Evolutionary conservation across 2,797 vertebrate species (phyloP).

Genomic region (Lepidocolaptes lacrymiger): DNA sequence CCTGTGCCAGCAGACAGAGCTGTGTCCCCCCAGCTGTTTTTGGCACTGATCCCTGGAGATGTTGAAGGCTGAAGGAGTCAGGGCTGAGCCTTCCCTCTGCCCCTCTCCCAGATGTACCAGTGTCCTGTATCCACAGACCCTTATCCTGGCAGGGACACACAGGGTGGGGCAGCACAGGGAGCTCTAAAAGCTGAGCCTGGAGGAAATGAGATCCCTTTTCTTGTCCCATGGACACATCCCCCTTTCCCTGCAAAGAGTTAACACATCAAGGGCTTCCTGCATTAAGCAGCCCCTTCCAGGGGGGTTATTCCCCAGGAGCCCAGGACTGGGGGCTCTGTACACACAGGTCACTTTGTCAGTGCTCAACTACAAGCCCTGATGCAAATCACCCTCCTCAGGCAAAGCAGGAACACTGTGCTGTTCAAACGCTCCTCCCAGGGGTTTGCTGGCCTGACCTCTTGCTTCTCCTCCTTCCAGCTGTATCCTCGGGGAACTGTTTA

Average conservation of each 20-base stretch:
- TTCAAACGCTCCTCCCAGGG: constrained; percentile 15
- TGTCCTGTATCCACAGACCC: neutral
- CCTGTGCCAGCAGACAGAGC: neutral
- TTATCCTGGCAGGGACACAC: neutral
- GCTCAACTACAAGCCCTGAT: constrained; percentile 52
- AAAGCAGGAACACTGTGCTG: constrained; percentile 11
- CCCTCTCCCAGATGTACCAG: neutral
- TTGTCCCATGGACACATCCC: fast-evolving
- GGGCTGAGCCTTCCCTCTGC: neutral
- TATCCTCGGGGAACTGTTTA: constrained; percentile 97
- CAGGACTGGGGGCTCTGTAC: neutral
- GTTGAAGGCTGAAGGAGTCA: neutral
- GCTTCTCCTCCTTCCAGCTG: constrained; percentile 83
- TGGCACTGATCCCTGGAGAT: neutral
- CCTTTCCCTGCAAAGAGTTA: neutral
- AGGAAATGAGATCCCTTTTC: neutral
- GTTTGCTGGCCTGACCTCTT: constrained; percentile 66
- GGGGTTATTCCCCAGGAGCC: neutral
- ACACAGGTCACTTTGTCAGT: constrained; percentile 48
- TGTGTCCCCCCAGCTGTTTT: neutral
- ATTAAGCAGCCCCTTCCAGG: neutral
- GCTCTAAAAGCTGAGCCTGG: neutral
- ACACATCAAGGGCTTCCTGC: neutral
- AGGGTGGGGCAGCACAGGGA: neutral
- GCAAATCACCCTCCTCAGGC: constrained; percentile 49